These are phyloP conservation scores for Malaclemys terrapin DNA, from an alignment of 2,113 vertebrate genomes.

Conservation along the genomic window DNA sequence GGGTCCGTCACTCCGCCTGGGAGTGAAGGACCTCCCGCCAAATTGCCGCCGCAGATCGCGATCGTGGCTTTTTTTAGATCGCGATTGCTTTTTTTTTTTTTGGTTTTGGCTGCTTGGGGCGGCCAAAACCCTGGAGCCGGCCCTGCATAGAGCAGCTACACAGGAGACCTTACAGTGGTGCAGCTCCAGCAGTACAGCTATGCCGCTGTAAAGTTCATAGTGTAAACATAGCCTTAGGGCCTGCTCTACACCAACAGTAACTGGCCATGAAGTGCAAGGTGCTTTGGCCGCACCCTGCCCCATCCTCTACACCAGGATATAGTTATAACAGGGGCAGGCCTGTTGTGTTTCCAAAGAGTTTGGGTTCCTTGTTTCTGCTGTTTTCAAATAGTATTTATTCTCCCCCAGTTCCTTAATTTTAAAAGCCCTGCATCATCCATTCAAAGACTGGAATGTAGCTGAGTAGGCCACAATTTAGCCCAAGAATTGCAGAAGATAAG, in stretches of 20 bases:
- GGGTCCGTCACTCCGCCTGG: too few relatives aligned
- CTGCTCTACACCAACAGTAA: neutral
- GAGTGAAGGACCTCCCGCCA: too few relatives aligned
- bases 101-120: too few relatives aligned
- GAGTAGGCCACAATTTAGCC: neutral
- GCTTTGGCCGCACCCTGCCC: neutral
- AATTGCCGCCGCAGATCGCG: too few relatives aligned
- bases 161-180: neutral
- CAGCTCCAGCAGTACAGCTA: too few relatives aligned
- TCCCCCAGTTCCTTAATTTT: slow-evolving; percentile 17
- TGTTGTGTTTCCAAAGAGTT: slow-evolving; percentile 64
- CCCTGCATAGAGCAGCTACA: neutral
- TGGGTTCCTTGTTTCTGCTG: slow-evolving; percentile 32
- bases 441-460: slow-evolving; percentile 22
- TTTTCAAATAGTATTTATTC: slow-evolving; percentile 64
- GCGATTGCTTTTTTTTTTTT: too few relatives aligned
- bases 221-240: neutral
- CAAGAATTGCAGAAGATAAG: neutral
- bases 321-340: neutral
- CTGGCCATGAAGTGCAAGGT: neutral
- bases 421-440: neutral
- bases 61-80: too few relatives aligned
- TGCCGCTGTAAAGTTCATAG: neutral
- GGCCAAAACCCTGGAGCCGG: too few relatives aligned
- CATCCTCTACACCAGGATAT: neutral